Base-by-base conservation (phyloP, 2,797 vertebrate species). In the Chiloscyllium punctatum region DNA sequence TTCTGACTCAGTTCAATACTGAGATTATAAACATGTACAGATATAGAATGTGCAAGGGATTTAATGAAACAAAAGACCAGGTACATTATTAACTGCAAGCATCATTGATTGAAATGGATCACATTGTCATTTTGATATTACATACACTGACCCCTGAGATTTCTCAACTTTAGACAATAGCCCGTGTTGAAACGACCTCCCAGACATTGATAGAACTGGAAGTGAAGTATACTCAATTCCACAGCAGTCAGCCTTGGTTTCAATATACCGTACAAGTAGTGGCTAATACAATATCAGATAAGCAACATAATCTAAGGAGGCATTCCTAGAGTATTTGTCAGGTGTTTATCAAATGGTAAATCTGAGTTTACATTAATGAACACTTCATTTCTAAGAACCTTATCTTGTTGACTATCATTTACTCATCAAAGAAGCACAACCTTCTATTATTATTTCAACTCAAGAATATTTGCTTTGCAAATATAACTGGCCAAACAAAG, bases 371-470 rank as follows among this genome's bases (percentile, higher is more conserved):
- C 37, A 11, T 94, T 33, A 68, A 94, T 94, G 37, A 94, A 94
- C 91, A 94, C 91, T 94, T 23, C 8, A 69, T 71, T 94, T 94
- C 21, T 11, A 69, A 94, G 68, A 57, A 27, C 15, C 69, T 25
- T 91, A 91, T 91, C 88, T 91, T 94, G 62, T 69, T 94, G 23
- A 42, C 53, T 23, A 48, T 94, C 90, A 94, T 69, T 94, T 21
- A 71, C 69, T 42, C 23, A 48, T 71, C 62, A 71, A 16, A 68
- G 62, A 94, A 69, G 11, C 66, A 71, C 91, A 42, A 15, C n/a
- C n/a, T 11, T 94, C 69, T 69, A 62, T 69, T 69, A 88, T 57
- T 88, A 94, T 5, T 6, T 71, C 23, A 21, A 69, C 68, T 69
- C 91, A 68, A 79, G 91, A 37, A 66, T 94, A 69, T 94, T 94